Evolutionary conservation across 37 sponge, comb jelly and placozoan genomes (phyloP).

Genomic region (Aplysina aerophoba): DNA sequence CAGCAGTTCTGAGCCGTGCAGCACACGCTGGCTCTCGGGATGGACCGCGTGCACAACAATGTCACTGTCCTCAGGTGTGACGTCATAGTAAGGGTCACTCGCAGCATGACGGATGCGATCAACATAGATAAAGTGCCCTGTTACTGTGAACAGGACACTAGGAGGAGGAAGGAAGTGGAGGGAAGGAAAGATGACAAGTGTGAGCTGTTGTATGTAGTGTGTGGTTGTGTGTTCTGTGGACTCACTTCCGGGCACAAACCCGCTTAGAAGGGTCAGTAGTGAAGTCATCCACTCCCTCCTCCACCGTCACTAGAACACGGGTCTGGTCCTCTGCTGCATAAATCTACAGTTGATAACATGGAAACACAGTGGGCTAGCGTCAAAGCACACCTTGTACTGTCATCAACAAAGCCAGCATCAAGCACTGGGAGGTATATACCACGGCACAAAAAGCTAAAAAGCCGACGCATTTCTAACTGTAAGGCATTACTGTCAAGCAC

Average conservation of each 20-base stretch:
- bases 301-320: constrained; percentile 1
- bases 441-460: no score
- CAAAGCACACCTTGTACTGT: no score
- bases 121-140: neutral
- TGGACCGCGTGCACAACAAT: constrained; percentile 24
- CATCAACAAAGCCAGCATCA: no score
- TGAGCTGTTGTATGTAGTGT: neutral
- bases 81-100: constrained; percentile 21
- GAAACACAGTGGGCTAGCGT: no score
- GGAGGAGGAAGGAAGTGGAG: neutral
- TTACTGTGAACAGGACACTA: constrained; percentile 14
- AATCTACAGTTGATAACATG: no score
- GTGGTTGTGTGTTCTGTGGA: neutral
- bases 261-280: neutral
- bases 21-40: neutral
- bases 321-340: constrained; percentile 26
- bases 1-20: constrained; percentile 12
- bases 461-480: no score
- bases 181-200: neutral
- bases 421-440: no score
- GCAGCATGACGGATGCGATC: constrained; percentile 16
- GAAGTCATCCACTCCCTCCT: neutral
- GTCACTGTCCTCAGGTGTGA: neutral
- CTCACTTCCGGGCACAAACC: constrained; percentile 10
- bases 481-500: no score